Evolutionary conservation across 2,888 invertebrate genomes (phyloP).

Genomic region (Lottia scabra): DNA sequence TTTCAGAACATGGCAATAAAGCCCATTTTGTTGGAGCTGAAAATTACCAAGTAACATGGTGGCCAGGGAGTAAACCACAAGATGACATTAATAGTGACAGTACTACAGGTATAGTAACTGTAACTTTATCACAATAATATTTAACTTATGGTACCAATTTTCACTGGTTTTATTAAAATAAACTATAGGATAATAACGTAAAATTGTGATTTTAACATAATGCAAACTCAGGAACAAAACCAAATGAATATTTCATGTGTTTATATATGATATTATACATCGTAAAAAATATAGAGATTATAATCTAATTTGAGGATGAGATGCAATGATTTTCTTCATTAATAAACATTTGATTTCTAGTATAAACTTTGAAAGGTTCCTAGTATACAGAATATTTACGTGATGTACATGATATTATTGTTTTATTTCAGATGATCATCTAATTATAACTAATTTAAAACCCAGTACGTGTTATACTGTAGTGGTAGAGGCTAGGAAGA

Average conservation of each 20-base stretch:
- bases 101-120: constrained; percentile 55
- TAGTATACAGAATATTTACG: neutral
- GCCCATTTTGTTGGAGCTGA: constrained; percentile 65
- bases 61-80: constrained; percentile 65
- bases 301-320: too few species aligned
- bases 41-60: constrained; percentile 69
- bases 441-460: constrained; percentile 62
- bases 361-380: neutral
- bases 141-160: too few species aligned
- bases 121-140: too few species aligned
- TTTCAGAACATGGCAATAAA: constrained; percentile 52
- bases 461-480: constrained; percentile 65
- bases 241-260: too few species aligned
- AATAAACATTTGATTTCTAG: too few species aligned
- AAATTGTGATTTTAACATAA: too few species aligned
- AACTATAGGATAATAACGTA: too few species aligned
- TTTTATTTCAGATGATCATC: constrained; percentile 60
- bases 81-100: constrained; percentile 65
- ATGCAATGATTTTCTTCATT: too few species aligned
- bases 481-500: constrained; percentile 67
- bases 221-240: too few species aligned
- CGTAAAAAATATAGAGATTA: too few species aligned
- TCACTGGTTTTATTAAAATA: too few species aligned
- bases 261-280: too few species aligned
- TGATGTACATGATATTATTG: neutral